Evolutionary conservation across 2,888 invertebrate species (phyloP).

Genomic region (Macrosiphum euphorbiae): DNA sequence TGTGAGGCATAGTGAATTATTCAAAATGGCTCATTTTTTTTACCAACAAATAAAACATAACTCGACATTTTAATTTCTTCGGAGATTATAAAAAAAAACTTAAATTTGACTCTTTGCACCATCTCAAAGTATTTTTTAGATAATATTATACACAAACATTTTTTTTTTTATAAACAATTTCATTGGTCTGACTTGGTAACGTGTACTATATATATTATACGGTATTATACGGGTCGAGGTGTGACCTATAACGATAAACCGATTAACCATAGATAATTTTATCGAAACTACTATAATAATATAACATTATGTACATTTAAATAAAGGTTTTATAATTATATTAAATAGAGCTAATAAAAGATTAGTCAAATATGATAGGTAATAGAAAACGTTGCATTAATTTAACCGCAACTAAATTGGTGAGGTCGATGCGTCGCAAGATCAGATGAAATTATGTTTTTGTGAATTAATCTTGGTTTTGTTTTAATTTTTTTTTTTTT

Average conservation of each 20-base stretch:
- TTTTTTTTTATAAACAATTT: not conserved
- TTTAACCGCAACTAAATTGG: not conserved
- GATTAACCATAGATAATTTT: not conserved
- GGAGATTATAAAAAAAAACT: not conserved
- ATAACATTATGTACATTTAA: not conserved
- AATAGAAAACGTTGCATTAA: no score
- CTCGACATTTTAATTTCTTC: not conserved
- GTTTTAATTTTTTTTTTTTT: not conserved
- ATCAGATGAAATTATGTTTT: not conserved
- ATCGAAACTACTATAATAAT: not conserved
- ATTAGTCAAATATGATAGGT: no score
- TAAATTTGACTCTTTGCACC: not conserved
- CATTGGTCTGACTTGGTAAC: not conserved
- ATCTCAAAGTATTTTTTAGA: not conserved
- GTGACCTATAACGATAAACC: not conserved
- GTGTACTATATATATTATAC: not conserved
- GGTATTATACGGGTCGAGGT: no score
- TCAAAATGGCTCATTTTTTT: not conserved
- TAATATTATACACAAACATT: not conserved
- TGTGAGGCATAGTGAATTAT: no score
- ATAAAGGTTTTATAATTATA: not conserved
- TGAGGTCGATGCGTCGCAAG: not conserved
- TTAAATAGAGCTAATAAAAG: no score
- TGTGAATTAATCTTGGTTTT: not conserved
- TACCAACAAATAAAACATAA: not conserved